A percentile compares a stretch with the other conserved stretches of the same genome.
phyloP scores from a whole-genome alignment of 92 coral and sea anemone species.

The Chrysogorgia sp. region DNA sequence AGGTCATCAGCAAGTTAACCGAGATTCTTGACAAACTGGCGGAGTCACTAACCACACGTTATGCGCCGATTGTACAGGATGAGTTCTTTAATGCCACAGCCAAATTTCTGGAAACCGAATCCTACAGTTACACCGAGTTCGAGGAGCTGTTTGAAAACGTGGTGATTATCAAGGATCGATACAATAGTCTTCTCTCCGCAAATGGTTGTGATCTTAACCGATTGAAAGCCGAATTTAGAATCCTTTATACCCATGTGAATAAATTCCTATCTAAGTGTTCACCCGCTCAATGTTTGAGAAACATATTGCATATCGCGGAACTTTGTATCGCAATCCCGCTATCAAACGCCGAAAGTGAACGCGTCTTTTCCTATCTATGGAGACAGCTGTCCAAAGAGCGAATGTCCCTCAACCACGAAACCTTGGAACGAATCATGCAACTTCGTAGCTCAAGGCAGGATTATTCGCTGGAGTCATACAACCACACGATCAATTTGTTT shows the following conservation, averaged over 20 bases:
- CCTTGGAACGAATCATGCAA: slow-evolving; percentile 30
- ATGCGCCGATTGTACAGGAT: slow-evolving; percentile 24
- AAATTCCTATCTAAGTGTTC: slow-evolving; percentile 26
- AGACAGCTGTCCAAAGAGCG: slow-evolving; percentile 31
- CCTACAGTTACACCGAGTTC: slow-evolving; percentile 23
- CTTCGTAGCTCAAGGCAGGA: slow-evolving; percentile 35
- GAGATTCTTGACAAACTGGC: slow-evolving; percentile 13
- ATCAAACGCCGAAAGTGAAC: slow-evolving; percentile 29
- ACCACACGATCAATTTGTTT: slow-evolving; percentile 26
- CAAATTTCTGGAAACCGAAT: slow-evolving; percentile 33
- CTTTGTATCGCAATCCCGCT: slow-evolving; percentile 38
- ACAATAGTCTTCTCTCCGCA: slow-evolving; percentile 25
- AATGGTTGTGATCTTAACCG: slow-evolving; percentile 29
- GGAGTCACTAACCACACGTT: slow-evolving; percentile 11
- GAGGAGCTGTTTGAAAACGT: slow-evolving; percentile 31
- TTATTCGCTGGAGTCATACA: slow-evolving; percentile 27
- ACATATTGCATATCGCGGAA: slow-evolving; percentile 22
- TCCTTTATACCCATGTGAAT: slow-evolving; percentile 29
- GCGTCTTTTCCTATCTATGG: slow-evolving; percentile 25
- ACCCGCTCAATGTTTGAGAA: slow-evolving; percentile 22
- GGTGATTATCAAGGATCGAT: slow-evolving; percentile 39
- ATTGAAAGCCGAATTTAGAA: slow-evolving; percentile 31
- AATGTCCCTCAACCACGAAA: slow-evolving; percentile 25
- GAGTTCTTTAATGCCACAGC: slow-evolving; percentile 38
- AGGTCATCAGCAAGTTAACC: slow-evolving; percentile 6